Evolutionary conservation across 2,113 vertebrate species (phyloP), one percentile per base, ranked within the genome.

Genomic region (Physeter macrocephalus): DNA sequence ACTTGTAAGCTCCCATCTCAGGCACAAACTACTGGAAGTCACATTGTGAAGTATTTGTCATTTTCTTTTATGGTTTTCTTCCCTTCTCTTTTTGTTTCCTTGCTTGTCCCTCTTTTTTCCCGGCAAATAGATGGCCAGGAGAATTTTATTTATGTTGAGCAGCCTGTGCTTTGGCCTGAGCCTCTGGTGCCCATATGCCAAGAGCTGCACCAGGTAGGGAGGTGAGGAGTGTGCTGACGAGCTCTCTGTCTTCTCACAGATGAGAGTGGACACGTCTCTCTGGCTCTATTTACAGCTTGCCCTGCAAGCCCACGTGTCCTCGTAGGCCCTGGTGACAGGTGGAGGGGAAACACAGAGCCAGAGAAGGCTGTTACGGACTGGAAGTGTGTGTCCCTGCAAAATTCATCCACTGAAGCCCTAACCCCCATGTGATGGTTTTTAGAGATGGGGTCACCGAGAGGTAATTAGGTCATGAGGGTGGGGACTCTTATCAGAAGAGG

Each of bases 311-410:
- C 31, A 36, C 1, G 1, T 83, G 5, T 77, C 81, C 17, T 57
- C 8, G 0, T 25, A 54, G 61, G 25, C 49, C 66, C 41, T 15
- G 36, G 49, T n/a, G 81, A 82, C 34, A 64, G 34, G 27, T 64
- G 86, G 43, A 71, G 54, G 49, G 54, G 39, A 49, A 83, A 64
- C 43, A 6, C 43, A 52, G 74, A 41, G 43, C 23, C 17, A 1
- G 46, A 31, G 36, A 12, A 49, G 71, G 25, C 23, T 49, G 25
- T 20, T 52, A 1, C 0, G 0, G 8, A 46, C 61, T 6, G 25
- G 61, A 46, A 20, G 41, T 31, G 59, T 46, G 39, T 1, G 1
- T 21, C 27, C 15, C 41, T 27, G 41, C 21, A 87, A 49, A 71
- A 27, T n/a, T 17, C n/a, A 41, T 8, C 18, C 1, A 0, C 8